phyloP scores from a whole-genome alignment of 2,888 invertebrate species.

The Flexamia atlantica region DNA sequence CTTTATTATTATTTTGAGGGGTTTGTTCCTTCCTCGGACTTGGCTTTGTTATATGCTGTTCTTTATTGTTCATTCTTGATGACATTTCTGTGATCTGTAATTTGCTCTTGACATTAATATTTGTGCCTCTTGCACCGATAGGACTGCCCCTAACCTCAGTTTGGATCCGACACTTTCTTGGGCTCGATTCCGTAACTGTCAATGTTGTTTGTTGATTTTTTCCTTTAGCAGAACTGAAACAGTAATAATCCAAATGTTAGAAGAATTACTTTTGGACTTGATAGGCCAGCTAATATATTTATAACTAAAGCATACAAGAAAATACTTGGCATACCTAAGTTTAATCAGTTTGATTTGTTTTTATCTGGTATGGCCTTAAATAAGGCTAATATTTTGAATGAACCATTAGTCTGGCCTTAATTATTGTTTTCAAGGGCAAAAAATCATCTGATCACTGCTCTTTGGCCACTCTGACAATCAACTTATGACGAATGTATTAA shows the following conservation, averaged over 20 bases:
- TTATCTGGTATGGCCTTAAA: too few relatives aligned
- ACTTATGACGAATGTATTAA: too few relatives aligned
- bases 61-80: background rate
- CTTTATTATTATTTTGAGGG: background rate
- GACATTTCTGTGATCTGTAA: conserved; percentile 5
- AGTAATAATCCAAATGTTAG: background rate
- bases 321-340: too few relatives aligned
- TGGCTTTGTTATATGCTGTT: background rate
- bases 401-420: too few relatives aligned
- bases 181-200: conserved; percentile 3
- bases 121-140: background rate
- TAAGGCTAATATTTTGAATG: too few relatives aligned
- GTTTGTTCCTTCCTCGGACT: conserved; percentile 12
- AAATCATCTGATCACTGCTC: too few relatives aligned
- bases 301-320: too few relatives aligned
- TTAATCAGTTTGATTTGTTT: too few relatives aligned
- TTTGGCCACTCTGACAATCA: too few relatives aligned
- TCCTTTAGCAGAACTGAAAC: background rate
- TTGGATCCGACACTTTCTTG: conserved; percentile 29
- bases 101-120: conserved; percentile 14
- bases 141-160: conserved; percentile 24
- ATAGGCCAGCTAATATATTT: too few relatives aligned
- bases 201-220: background rate
- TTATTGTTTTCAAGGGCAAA: too few relatives aligned
- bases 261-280: too few relatives aligned